phyloP scores from a whole-genome alignment of 2,113 vertebrate genomes.

The Synchiropus splendidus region DNA sequence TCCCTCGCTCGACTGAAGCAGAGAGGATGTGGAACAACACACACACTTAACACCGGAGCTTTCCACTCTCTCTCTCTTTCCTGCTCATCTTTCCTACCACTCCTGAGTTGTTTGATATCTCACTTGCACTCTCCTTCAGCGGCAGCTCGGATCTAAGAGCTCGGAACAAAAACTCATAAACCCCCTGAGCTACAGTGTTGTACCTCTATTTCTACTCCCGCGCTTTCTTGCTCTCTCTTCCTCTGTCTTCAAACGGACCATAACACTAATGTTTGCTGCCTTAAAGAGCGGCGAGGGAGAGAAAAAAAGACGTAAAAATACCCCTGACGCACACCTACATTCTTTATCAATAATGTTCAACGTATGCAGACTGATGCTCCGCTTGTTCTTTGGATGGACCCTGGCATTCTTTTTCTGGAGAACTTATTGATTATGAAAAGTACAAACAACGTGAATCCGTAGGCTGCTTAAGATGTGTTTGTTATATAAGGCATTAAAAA shows the following conservation, averaged over 20 bases:
- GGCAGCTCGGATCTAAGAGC: slow-evolving; percentile 36
- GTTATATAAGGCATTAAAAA: slow-evolving; percentile 39
- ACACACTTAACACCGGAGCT: slow-evolving; percentile 31
- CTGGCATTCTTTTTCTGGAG: slow-evolving; percentile 25
- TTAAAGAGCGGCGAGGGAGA: slow-evolving; percentile 23
- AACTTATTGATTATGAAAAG: slow-evolving; percentile 43
- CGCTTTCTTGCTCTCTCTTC: slow-evolving; percentile 35
- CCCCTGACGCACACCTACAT: slow-evolving; percentile 42
- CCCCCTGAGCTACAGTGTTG: slow-evolving; percentile 50
- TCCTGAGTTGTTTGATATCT: slow-evolving; percentile 60
- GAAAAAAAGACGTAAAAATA: slow-evolving; percentile 37
- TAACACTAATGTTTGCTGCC: slow-evolving; percentile 35
- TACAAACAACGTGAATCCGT: slow-evolving; percentile 20
- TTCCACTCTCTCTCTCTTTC: slow-evolving; percentile 38
- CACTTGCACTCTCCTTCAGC: slow-evolving; percentile 47
- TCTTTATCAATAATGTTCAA: slow-evolving; percentile 42
- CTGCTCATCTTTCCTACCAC: slow-evolving; percentile 44
- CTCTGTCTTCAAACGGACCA: slow-evolving; percentile 44
- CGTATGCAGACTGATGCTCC: slow-evolving; percentile 4
- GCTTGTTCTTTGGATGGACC: slow-evolving; percentile 35
- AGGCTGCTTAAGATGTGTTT: slow-evolving; percentile 43
- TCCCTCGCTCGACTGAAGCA: slow-evolving; percentile 49
- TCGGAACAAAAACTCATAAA: slow-evolving; percentile 41
- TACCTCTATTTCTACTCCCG: slow-evolving; percentile 51
- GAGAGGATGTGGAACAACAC: slow-evolving; percentile 11